Evolutionary conservation across 1,140 invertebrate species (phyloP), one percentile per base, ranked within the genome.

Genomic region (Triops longicaudatus): DNA sequence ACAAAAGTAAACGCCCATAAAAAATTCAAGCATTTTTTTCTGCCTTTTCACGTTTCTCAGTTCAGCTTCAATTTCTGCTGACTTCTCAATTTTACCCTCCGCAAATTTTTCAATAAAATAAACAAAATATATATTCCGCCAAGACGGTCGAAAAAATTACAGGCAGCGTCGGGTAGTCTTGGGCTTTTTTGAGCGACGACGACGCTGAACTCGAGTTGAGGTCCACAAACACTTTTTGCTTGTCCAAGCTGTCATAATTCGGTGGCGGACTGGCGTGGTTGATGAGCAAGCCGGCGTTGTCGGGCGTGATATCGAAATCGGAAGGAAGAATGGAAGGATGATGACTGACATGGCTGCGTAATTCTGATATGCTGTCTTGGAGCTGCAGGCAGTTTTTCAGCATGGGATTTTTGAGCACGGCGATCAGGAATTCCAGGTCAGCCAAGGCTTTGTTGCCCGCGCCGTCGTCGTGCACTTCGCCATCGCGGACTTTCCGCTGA

Each of bases 301-400:
- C 88, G 42, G 89, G 87, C 78, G 89, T 91, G 71, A 97, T 94
- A 84, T 97, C 94, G 86, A 97, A 96, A 84, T 97, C 94, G 42
- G 91, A 91, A 72, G 95, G 93, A 77, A 96, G 84, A 81, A 96
- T 95, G 17, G 94, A 96, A 12, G 95, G 95, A 86, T 97, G 94
- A 81, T 93, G 91, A 63, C 88, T 88, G 63, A 95, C 86, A 84
- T 95, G 93, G 44, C 87, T 89, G 75, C 93, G 92, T 75, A 95
- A 84, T 84, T 94, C 91, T 43, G 87, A 88, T 44, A 95, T 84
- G 0, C 93, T 94, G 83, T 95, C 93, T 86, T 95, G 79, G 76
- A 81, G 73, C 12, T 73, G 42, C 17, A 72, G 37, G 81, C 98
- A 93, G 81, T 93, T 93, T 77, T 91, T 89, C 81, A 98, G 92